Evolutionary conservation across 2,797 vertebrate species (phyloP).

Genomic region (Bryconaethiops microstoma): DNA sequence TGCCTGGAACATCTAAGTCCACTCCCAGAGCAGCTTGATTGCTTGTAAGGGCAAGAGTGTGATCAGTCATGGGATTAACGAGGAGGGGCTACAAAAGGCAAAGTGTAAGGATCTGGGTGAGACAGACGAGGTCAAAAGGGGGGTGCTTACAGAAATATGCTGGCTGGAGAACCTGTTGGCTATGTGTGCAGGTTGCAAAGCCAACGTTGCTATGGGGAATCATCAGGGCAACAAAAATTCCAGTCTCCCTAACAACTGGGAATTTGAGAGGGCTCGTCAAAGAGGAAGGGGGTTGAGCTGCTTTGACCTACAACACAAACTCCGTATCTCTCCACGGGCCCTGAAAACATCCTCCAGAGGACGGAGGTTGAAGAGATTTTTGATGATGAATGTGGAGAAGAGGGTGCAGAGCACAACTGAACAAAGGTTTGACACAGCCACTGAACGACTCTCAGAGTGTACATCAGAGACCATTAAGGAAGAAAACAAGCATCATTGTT

Average conservation of each 20-base stretch:
- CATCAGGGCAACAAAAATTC: conserved; percentile 71
- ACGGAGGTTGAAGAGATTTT: conserved; percentile 70
- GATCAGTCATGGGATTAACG: conserved; percentile 72
- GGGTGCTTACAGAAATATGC: conserved; percentile 71
- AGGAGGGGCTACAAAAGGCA: conserved; percentile 65
- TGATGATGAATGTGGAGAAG: conserved; percentile 62
- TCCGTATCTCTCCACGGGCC: conserved; percentile 53
- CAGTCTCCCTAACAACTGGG: conserved; percentile 58
- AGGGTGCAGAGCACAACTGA: conserved; percentile 34
- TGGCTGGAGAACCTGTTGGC: conserved; percentile 69
- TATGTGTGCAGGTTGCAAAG: conserved; percentile 64
- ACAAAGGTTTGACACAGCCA: conserved; percentile 7
- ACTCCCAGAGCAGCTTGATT: conserved; percentile 72
- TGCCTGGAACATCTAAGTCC: conserved; percentile 72
- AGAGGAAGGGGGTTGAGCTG: conserved; percentile 57
- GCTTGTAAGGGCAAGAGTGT: conserved; percentile 71
- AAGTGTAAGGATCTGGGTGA: conserved; percentile 65
- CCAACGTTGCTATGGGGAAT: conserved; percentile 75
- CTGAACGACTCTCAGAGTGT: neutral
- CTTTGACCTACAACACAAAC: conserved; percentile 60
- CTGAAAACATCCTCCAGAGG: conserved; percentile 53
- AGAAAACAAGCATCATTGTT: neutral
- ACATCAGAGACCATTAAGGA: neutral
- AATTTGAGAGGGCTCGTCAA: conserved; percentile 42
- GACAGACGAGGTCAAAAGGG: conserved; percentile 73